These are phyloP conservation scores for Tenthredo mesomela DNA, from an alignment of 2,888 invertebrate genomes.

Conservation along the genomic window DNA sequence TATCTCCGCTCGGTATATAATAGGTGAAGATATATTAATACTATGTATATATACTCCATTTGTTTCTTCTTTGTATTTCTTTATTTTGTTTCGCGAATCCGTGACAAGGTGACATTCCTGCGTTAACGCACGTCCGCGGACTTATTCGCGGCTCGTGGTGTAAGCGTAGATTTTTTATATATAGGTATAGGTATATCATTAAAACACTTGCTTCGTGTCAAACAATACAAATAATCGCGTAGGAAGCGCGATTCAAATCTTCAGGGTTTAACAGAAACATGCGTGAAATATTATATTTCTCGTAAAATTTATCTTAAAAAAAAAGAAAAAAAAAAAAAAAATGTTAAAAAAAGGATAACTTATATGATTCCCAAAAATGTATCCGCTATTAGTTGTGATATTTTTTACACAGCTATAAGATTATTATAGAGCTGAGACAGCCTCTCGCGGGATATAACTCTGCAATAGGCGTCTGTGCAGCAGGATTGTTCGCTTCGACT, in stretches of 20 bases:
- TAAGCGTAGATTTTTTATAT: constrained; percentile 4
- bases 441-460: neutral
- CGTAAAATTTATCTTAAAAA: too few species aligned
- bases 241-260: too few species aligned
- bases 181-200: too few species aligned
- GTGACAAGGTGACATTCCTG: constrained; percentile 49
- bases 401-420: neutral
- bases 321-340: too few species aligned
- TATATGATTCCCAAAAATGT: too few species aligned
- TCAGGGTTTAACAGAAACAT: too few species aligned
- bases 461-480: neutral
- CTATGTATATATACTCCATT: neutral
- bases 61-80: neutral
- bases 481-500: constrained; percentile 40
- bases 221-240: too few species aligned
- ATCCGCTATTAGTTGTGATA: too few species aligned
- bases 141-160: constrained; percentile 55
- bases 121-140: constrained; percentile 50
- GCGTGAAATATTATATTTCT: too few species aligned
- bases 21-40: neutral
- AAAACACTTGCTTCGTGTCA: too few species aligned
- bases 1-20: neutral
- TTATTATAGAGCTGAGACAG: neutral
- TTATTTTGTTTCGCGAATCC: constrained; percentile 1
- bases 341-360: too few species aligned